Evolutionary conservation across 2,113 vertebrate species (phyloP), one percentile per base, ranked within the genome.

Genomic region (Conger conger): DNA sequence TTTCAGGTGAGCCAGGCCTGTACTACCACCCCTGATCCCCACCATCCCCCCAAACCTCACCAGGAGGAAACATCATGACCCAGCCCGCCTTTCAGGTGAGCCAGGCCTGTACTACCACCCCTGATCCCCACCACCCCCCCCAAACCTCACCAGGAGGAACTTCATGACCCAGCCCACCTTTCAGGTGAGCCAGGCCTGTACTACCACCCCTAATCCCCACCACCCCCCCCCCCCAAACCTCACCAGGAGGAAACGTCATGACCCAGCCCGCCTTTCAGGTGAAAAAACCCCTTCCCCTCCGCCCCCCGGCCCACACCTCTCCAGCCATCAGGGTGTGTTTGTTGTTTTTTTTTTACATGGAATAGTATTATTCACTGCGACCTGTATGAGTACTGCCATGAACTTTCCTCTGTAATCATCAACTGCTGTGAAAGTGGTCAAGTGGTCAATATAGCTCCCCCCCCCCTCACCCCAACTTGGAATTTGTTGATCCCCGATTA

Each of bases 11-110:
- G 82, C 33, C 11, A 36, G 45, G 18, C 42, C 18, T 4, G 20
- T 18, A 60, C 18, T n/a, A n/a, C 20, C 16, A 13, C 20, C 57
- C 16, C 57, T 18, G 57, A 18, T 23, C 57, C 11, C 20, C 57
- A 20, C 15, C 13, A 60, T n/a, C n/a, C n/a, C n/a, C n/a, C n/a
- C n/a, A n/a, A n/a, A 37, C 8, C 42, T 92, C 27, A 86, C 5
- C 1, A 90, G 45, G 36, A 2, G 0, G 0, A 92, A n/a, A 86
- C 73, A 88, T 90, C 1, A 82, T 90, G 8, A 90, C 82, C 3
- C 23, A 60, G 40, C 2, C 68, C 33, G 86, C 85, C 3, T 50
- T 90, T 36, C 17, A 82, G 78, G 90, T 91, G 50, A 87, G 82
- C 36, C 15, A 23, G 35, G 15, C 36, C n/a, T 13, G 27, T 23